Conservation (phyloP, 2,797 vertebrate species). For the Sciaenops ocellatus region DNA sequence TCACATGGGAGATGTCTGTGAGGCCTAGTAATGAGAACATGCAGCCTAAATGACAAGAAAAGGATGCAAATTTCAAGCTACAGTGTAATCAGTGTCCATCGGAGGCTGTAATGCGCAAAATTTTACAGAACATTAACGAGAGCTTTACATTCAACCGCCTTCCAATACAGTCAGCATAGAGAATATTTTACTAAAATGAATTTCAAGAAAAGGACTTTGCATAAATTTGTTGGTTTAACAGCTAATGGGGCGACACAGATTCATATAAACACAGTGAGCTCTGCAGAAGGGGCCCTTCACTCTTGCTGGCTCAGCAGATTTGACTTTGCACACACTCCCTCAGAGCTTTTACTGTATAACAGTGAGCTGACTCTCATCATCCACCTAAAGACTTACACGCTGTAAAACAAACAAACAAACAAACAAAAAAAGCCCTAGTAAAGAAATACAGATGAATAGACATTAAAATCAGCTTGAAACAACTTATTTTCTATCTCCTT, state of each 20-base stretch:
- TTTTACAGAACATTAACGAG: background rate
- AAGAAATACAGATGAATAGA: background rate
- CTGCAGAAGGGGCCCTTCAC: slow-evolving; percentile 64
- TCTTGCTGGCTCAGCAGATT: slow-evolving; percentile 80
- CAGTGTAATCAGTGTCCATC: slow-evolving; percentile 21
- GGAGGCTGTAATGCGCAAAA: slow-evolving; percentile 41
- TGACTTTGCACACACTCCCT: slow-evolving; percentile 59
- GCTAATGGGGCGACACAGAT: slow-evolving; percentile 26
- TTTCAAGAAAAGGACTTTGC: background rate
- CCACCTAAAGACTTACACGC: slow-evolving; percentile 1
- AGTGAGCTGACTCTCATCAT: slow-evolving; percentile 28
- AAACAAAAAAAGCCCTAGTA: background rate
- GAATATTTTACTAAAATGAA: background rate
- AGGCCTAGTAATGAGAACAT: background rate
- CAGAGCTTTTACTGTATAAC: slow-evolving; percentile 48
- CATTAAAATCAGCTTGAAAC: background rate
- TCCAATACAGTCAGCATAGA: background rate
- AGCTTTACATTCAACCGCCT: background rate
- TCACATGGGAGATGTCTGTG: background rate
- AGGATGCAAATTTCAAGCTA: background rate
- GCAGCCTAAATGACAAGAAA: background rate
- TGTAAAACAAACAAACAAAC: background rate
- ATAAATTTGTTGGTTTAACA: slow-evolving; percentile 10
- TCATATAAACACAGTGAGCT: slow-evolving; percentile 41
- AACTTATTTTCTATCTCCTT: background rate